Conservation (phyloP, 2,113 vertebrate species). For the Pteronura brasiliensis region DNA sequence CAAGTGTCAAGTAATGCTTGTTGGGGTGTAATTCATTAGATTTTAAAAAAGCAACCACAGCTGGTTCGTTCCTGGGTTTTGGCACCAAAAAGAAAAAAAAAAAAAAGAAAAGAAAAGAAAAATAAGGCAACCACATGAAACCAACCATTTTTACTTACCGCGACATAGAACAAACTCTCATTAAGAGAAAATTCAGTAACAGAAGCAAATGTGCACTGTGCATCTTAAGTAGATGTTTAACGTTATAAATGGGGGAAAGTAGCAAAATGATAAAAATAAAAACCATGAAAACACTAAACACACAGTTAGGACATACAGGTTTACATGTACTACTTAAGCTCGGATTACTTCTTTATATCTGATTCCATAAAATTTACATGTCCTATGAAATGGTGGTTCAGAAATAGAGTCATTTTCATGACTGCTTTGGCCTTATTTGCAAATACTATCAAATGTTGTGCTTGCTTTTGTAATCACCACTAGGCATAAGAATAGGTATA, state of each 20-base stretch:
- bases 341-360: constrained; percentile 34
- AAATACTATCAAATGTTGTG: constrained; percentile 57
- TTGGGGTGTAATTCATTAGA: constrained; percentile 55
- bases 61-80: neutral
- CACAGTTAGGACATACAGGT: constrained; percentile 23
- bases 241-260: constrained; percentile 15
- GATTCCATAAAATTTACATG: constrained; percentile 49
- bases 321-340: neutral
- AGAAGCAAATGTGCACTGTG: neutral
- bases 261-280: constrained; percentile 30
- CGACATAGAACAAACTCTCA: constrained; percentile 52
- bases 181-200: constrained; percentile 61
- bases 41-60: neutral
- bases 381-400: constrained; percentile 44
- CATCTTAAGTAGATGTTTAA: constrained; percentile 39
- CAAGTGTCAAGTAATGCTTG: constrained; percentile 43
- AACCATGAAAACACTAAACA: constrained; percentile 21
- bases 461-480: constrained; percentile 60
- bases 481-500: neutral
- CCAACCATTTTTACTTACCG: constrained; percentile 44
- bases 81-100: neutral
- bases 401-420: constrained; percentile 66
- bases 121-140: constrained; percentile 2
- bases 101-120: too few species aligned
- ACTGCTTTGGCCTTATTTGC: constrained; percentile 52